These are phyloP conservation scores for Clistopyga incitator DNA, from an alignment of 2,888 invertebrate species.

Conservation along the genomic window DNA sequence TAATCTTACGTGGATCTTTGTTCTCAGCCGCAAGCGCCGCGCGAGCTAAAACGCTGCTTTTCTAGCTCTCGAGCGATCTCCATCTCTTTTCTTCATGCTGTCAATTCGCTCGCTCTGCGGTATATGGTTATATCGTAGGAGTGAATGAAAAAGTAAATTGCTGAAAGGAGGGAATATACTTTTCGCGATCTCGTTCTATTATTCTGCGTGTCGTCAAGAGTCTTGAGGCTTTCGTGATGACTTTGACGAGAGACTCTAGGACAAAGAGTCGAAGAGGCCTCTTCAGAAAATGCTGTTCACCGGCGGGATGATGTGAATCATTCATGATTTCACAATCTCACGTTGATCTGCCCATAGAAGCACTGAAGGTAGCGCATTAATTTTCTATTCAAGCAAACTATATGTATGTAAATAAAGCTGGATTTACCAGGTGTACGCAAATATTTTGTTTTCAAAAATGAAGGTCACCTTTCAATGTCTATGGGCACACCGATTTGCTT, in stretches of 20 bases:
- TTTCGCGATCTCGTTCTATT: conserved; percentile 13
- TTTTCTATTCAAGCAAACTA: neutral
- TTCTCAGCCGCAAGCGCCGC: conserved; percentile 31
- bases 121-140: neutral
- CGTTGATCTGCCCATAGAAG: neutral
- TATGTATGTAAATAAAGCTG: neutral
- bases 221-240: conserved; percentile 18
- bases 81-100: conserved; percentile 43
- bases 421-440: neutral
- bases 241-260: neutral
- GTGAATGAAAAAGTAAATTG: conserved; percentile 16
- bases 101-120: conserved; percentile 29
- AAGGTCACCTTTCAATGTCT: too few relatives aligned
- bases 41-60: neutral
- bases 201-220: neutral
- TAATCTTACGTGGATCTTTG: conserved; percentile 51
- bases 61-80: conserved; percentile 32
- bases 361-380: neutral
- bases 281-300: conserved; percentile 3
- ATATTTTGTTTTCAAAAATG: conserved; percentile 1
- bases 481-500: too few relatives aligned
- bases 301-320: neutral
- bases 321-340: conserved; percentile 12
- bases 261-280: neutral
- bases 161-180: neutral